Evolutionary conservation across 2,888 invertebrate species (phyloP).

Genomic region (Conus canariensis): DNA sequence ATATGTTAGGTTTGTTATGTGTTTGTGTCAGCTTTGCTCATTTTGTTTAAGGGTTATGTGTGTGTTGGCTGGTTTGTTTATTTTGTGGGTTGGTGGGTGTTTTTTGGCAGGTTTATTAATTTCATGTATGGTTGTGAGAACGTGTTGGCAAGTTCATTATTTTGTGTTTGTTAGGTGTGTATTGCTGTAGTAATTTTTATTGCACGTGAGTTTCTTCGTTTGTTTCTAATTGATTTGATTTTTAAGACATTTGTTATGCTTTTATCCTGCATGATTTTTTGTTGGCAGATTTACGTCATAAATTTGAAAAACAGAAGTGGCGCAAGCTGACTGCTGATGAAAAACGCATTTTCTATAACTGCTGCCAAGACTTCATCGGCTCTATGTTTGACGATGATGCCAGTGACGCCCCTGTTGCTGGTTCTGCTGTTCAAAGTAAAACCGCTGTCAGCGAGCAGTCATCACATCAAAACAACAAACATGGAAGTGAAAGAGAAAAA

Average conservation of each 20-base stretch:
- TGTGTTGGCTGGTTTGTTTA: neutral
- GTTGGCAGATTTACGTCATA: conserved; percentile 69
- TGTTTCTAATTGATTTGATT: too few relatives aligned
- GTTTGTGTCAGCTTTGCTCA: neutral
- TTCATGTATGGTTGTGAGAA: too few relatives aligned
- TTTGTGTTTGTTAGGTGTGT: too few relatives aligned
- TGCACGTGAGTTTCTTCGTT: too few relatives aligned
- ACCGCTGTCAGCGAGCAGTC: too few relatives aligned
- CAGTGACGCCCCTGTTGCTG: neutral
- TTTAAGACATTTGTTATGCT: neutral
- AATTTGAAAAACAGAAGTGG: conserved; percentile 65
- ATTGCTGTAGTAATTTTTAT: too few relatives aligned
- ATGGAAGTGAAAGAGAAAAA: neutral
- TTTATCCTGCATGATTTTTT: neutral
- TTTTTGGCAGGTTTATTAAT: too few relatives aligned
- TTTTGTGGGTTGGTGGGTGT: too few relatives aligned
- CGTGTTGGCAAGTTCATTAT: too few relatives aligned
- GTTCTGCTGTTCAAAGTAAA: neutral
- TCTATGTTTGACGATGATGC: conserved; percentile 42
- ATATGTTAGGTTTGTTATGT: neutral
- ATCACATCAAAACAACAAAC: neutral
- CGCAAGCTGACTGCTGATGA: conserved; percentile 67
- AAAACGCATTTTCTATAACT: conserved; percentile 61
- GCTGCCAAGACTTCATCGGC: conserved; percentile 51
- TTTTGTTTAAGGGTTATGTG: neutral